Evolutionary conservation across 2,797 vertebrate species (phyloP).

Genomic region (Acipenser transmontanus): DNA sequence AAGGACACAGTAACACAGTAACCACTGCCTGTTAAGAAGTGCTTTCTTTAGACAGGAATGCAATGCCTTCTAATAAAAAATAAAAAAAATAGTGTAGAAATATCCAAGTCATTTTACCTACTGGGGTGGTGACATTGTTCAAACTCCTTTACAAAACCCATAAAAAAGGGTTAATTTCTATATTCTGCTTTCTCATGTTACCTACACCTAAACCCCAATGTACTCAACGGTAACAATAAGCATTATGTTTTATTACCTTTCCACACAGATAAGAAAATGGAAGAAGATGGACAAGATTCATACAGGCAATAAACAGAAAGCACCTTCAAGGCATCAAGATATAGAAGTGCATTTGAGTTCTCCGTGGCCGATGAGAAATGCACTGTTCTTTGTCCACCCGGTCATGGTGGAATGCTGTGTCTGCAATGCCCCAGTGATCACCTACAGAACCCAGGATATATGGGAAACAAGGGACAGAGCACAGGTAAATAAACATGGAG

Average conservation of each 20-base stretch:
- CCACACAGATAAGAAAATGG: conserved; percentile 64
- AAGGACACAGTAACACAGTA: too few species aligned
- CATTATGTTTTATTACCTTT: conserved; percentile 1
- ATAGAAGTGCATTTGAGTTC: conserved; percentile 36
- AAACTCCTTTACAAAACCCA: too few species aligned
- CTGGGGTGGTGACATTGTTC: too few species aligned
- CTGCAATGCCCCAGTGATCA: conserved; percentile 65
- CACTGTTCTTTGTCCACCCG: conserved; percentile 50
- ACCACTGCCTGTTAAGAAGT: too few species aligned
- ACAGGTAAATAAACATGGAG: conserved; percentile 39
- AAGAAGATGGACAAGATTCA: conserved; percentile 62
- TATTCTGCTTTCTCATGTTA: too few species aligned
- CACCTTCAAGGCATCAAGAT: conserved; percentile 34
- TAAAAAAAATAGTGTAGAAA: too few species aligned
- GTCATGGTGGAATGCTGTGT: conserved; percentile 67
- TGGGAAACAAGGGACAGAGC: conserved; percentile 70
- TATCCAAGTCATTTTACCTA: too few species aligned
- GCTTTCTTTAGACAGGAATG: too few species aligned
- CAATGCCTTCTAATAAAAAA: too few species aligned
- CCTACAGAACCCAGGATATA: conserved; percentile 58
- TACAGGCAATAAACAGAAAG: conserved; percentile 49
- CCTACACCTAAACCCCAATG: neutral
- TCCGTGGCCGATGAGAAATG: conserved; percentile 43
- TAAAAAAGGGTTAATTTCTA: too few species aligned
- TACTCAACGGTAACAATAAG: neutral